These are phyloP conservation scores for Lasioglossum figueresi DNA, from an alignment of 2,888 invertebrate species.

Conservation along the genomic window DNA sequence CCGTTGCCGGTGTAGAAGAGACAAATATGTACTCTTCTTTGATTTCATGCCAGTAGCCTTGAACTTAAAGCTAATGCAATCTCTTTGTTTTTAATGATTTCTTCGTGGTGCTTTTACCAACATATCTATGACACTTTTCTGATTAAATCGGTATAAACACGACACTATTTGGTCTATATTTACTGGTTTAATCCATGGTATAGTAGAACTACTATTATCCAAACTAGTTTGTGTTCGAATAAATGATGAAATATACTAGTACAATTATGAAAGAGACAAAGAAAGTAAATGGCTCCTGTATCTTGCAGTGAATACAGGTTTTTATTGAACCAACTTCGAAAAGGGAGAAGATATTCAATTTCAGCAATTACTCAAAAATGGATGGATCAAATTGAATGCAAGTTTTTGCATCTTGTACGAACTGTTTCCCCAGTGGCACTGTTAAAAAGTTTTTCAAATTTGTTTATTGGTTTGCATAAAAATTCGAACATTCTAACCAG, in stretches of 20 bases:
- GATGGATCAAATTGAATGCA: background rate
- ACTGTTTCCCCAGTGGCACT: background rate
- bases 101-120: background rate
- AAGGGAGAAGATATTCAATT: no score
- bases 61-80: background rate
- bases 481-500: background rate
- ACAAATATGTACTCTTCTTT: no score
- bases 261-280: no score
- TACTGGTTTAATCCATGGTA: background rate
- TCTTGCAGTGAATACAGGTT: no score
- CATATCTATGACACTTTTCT: background rate
- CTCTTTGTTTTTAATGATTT: background rate
- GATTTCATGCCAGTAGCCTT: background rate
- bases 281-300: no score
- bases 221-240: background rate
- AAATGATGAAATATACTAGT: no score
- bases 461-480: background rate
- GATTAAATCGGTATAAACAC: background rate
- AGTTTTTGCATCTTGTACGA: background rate
- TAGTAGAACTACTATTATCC: background rate
- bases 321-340: no score
- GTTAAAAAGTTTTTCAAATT: fast-evolving
- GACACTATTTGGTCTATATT: background rate
- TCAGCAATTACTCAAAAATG: background rate
- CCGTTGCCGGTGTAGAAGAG: no score